phyloP scores from a whole-genome alignment of 2,888 invertebrate genomes.

The Phengaris alcon region DNA sequence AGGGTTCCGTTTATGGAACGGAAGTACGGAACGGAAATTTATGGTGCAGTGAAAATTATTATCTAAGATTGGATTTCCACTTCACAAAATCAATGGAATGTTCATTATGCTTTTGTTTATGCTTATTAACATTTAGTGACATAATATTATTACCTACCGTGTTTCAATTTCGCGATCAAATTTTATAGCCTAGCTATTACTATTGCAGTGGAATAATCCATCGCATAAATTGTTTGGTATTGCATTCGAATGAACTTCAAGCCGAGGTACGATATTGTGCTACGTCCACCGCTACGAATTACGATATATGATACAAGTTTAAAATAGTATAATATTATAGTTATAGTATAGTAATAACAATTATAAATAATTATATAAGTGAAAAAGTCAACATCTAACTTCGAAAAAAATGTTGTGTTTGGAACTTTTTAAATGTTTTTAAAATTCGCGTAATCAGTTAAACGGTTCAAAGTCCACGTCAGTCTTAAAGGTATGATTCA shows the following conservation, averaged over 20 bases:
- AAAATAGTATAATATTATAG: not conserved
- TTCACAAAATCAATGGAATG: not conserved
- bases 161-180: not conserved
- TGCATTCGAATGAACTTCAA: not conserved
- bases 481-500: no score
- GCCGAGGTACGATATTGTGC: not conserved
- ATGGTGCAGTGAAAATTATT: not conserved
- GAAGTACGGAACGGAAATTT: no score
- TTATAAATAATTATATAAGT: no score
- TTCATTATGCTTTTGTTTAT: not conserved
- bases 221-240: conserved; percentile 3
- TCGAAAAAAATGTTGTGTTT: no score
- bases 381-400: no score
- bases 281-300: not conserved
- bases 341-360: no score
- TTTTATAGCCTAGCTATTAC: not conserved
- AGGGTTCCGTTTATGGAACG: not conserved
- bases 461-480: no score
- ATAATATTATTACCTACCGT: not conserved
- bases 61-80: not conserved
- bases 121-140: not conserved
- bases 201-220: conserved; percentile 8
- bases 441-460: no score
- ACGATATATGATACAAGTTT: not conserved
- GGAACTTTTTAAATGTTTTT: no score